Base-by-base conservation (phyloP, 2,113 vertebrate species). In the Enhydra lutris region DNA sequence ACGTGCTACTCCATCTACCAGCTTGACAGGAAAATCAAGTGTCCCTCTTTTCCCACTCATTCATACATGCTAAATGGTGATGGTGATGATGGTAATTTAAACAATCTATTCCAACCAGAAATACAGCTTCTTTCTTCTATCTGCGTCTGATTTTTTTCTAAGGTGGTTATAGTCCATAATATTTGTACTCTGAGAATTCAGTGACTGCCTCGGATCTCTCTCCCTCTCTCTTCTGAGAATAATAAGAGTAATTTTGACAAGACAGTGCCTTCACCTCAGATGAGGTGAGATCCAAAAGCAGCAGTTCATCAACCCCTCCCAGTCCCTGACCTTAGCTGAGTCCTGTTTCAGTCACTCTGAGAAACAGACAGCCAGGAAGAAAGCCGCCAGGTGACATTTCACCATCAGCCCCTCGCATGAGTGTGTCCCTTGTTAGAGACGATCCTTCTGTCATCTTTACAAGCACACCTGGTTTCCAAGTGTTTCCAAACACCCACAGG, bases 171-270 rank as follows among this genome's bases (percentile, higher is more conserved):
- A 18, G 57, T 92, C 14, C 61, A 79, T 50, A 78, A 21, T 24
- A 83, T 24, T 45, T 94, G 82, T 73, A 21, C 61, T 88, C 45
- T 86, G 50, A 91, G 83, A 96, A 95, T 78, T 95, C 45, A 63
- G 20, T 73, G 21, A 57, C 74, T 88, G 31, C 10, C n/a, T 59
- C 84, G 2, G 2, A 52, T 84, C 36, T 50, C 55, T 92, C 3
- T 39, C 79, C 12, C 4, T 31, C 29, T 7, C 12, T 92, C n/a
- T 85, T 52, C 50, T 96, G 59, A 88, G 67, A 94, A 86, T 1
- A 87, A 12, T 26, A 55, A 63, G 57, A 45, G 42, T 65, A 69
- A 85, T 85, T 96, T 81, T 88, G 81, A 94, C 15, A 82, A 73
- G 52, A 90, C 29, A 69, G 31, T 26, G 42, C 9, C 63, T 80